phyloP scores from a whole-genome alignment of 2,797 vertebrate genomes.

The Furcifer pardalis region DNA sequence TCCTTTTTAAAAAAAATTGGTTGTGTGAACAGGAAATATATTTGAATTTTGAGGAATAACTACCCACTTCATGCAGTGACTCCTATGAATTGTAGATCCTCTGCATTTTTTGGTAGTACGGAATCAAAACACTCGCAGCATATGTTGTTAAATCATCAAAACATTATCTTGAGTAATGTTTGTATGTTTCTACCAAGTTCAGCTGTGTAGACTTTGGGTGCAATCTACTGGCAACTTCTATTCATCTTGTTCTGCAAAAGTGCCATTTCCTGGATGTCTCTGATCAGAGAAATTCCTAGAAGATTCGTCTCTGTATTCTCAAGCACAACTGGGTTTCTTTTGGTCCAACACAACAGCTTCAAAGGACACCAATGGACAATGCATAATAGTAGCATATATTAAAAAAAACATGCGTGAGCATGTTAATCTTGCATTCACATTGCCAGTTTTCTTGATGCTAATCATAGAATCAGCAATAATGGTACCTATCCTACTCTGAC shows the following conservation, averaged over 20 bases:
- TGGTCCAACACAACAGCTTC: conserved; percentile 3
- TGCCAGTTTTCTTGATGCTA: not conserved
- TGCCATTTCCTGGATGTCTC: not conserved
- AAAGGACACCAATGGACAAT: conserved; percentile 16
- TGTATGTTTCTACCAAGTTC: not conserved
- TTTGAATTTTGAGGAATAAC: conserved; percentile 40
- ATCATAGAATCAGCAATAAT: not conserved
- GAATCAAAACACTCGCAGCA: not conserved
- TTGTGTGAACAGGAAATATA: conserved; percentile 39
- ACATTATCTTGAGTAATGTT: not conserved
- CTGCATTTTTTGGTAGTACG: conserved; percentile 46
- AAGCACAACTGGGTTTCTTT: not conserved
- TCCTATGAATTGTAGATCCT: conserved; percentile 55
- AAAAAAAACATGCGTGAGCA: not conserved
- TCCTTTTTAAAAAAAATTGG: not conserved
- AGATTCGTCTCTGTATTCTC: not conserved
- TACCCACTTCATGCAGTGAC: conserved; percentile 51
- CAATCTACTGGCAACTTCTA: not conserved
- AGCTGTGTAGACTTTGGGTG: conserved; percentile 14
- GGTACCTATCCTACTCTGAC: not conserved
- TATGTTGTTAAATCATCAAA: conserved; percentile 9
- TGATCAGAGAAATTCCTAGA: not conserved
- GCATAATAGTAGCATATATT: not conserved
- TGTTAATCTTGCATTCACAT: not conserved
- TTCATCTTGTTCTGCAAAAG: conserved; percentile 2